phyloP scores from a whole-genome alignment of 2,113 vertebrate species.

The Bolborhynchus lineola region DNA sequence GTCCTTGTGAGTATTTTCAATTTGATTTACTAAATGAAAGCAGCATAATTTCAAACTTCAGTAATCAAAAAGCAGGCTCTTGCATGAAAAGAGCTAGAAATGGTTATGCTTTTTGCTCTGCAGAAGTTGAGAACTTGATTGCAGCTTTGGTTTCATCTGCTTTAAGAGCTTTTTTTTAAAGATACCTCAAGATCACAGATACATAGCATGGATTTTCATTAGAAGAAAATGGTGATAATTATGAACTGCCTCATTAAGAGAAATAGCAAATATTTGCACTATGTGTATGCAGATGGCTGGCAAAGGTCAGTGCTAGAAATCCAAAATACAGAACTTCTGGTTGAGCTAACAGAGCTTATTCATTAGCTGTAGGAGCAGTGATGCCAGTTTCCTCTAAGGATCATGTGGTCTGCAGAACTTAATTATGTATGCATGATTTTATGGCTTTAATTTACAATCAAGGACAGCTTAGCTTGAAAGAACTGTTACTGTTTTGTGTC shows the following conservation, averaged over 20 bases:
- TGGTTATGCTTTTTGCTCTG: neutral
- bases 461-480: neutral
- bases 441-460: neutral
- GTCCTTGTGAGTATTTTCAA: neutral
- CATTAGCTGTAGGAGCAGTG: neutral
- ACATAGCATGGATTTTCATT: neutral
- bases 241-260: neutral
- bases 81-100: neutral
- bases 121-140: neutral
- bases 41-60: neutral
- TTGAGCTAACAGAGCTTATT: neutral
- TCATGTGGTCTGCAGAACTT: neutral
- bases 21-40: neutral
- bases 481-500: neutral
- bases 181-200: neutral
- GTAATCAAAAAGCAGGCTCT: neutral
- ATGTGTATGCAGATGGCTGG: rapidly evolving
- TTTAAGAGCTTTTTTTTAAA: neutral
- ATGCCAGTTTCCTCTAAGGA: neutral
- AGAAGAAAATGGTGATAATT: neutral
- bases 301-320: neutral
- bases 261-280: neutral
- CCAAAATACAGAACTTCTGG: neutral
- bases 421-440: neutral
- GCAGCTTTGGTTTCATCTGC: neutral